A percentile compares a stretch with the other conserved stretches of the same genome.
Conservation (phyloP, 2,888 invertebrate species). For the Allacma fusca region DNA sequence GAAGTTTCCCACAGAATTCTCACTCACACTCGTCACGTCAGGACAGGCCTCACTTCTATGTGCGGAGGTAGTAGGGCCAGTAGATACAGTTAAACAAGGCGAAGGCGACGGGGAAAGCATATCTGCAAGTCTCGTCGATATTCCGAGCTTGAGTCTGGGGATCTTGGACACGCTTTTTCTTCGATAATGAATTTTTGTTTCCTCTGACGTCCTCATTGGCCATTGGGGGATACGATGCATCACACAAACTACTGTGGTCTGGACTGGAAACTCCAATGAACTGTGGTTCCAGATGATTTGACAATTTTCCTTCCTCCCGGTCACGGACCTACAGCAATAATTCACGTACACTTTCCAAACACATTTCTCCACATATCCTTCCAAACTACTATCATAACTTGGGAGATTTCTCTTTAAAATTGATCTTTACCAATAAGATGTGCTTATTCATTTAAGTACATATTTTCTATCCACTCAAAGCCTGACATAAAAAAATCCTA, state of each 20-base stretch:
- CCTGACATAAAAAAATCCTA: too few species aligned
- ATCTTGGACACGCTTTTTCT: slow-evolving; percentile 13
- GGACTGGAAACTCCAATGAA: slow-evolving; percentile 52
- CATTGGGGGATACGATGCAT: slow-evolving; percentile 52
- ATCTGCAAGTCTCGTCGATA: slow-evolving; percentile 49
- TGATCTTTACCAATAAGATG: too few species aligned
- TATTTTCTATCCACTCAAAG: too few species aligned
- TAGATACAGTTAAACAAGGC: slow-evolving; percentile 66
- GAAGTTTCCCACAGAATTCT: not conserved
- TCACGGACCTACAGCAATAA: not conserved
- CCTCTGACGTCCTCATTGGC: not conserved
- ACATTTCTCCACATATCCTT: too few species aligned
- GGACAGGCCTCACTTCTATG: slow-evolving; percentile 31
- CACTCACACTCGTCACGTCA: not conserved
- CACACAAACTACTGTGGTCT: slow-evolving; percentile 45
- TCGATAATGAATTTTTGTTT: slow-evolving; percentile 24
- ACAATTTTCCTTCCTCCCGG: slow-evolving; percentile 41
- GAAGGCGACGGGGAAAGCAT: slow-evolving; percentile 65
- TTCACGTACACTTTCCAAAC: not conserved
- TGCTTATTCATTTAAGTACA: too few species aligned
- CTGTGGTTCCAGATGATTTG: slow-evolving; percentile 55
- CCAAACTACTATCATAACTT: too few species aligned
- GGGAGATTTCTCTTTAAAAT: too few species aligned
- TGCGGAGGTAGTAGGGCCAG: slow-evolving; percentile 65
- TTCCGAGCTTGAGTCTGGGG: slow-evolving; percentile 40